phyloP scores from a whole-genome alignment of 35 echinoderm and acorn worm genomes.

The Apostichopus californicus region DNA sequence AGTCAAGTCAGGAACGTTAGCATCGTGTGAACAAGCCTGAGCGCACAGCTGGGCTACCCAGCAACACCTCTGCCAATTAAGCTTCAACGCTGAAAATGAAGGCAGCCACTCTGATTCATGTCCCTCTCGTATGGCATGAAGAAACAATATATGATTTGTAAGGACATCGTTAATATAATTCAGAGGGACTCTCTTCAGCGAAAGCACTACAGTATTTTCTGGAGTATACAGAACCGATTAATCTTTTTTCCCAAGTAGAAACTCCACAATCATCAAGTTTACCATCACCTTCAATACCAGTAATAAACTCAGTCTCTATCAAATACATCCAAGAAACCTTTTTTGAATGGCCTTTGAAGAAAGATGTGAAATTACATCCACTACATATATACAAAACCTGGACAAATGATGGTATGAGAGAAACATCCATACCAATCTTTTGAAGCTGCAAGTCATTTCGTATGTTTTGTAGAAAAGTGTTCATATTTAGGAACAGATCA shows the following conservation, averaged over 20 bases:
- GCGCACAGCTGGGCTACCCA: conserved; percentile 63
- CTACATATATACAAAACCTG: too few species aligned
- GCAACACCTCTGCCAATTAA: conserved; percentile 52
- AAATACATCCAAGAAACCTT: conserved; percentile 32
- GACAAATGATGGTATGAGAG: too few species aligned
- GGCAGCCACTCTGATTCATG: conserved; percentile 53
- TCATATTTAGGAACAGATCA: too few species aligned
- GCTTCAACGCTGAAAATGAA: conserved; percentile 54
- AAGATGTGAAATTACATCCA: conserved; percentile 32
- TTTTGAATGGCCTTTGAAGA: conserved; percentile 15
- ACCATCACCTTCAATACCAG: conserved; percentile 1
- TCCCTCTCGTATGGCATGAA: conserved; percentile 38
- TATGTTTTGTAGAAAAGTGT: too few species aligned
- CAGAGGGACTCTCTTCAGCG: conserved; percentile 9
- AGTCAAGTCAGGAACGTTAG: conserved; percentile 30
- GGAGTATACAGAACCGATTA: conserved; percentile 58
- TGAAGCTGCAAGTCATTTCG: too few species aligned
- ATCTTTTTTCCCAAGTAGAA: not conserved
- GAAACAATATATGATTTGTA: conserved; percentile 38
- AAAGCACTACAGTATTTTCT: conserved; percentile 48
- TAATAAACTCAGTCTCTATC: conserved; percentile 37
- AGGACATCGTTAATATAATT: conserved; percentile 16
- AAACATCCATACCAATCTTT: too few species aligned
- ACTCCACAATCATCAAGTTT: conserved; percentile 1
- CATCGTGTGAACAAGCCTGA: conserved; percentile 1